Base-by-base conservation (phyloP, 2,888 invertebrate species). In the Ophioninae sp. region DNA sequence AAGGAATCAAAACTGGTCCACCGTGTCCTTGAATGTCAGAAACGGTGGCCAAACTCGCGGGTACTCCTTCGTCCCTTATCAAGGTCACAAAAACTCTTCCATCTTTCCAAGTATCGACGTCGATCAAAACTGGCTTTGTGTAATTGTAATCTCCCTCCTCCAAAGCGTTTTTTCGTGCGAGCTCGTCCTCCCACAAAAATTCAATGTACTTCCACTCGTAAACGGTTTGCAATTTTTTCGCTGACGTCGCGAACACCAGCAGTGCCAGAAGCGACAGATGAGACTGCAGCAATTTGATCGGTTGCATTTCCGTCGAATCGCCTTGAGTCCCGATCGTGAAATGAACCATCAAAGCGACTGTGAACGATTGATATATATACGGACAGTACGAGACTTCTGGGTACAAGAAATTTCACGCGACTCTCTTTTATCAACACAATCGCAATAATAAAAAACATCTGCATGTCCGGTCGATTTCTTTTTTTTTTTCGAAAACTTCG, bases 131-230 rank as follows among this genome's bases (percentile, higher is more conserved):
- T 30, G 83, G 78, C 6, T 78, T 81, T 0, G 72, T 87, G 10
- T 78, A 76, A 71, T 88, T 58, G 71, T 90, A 91, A 41, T 84
- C 64, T n/a, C 95, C 94, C 23, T 93, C 93, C 8, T 91, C 89
- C 10, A 96, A 93, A 0, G 96, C 96, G 22, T 91, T 89, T n/a
- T 94, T 91, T 44, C 95, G 93, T 30, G 94, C 94, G 8, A 92
- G 91, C 7, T 93, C 91, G 0, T 94, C 94, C 0, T 94, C 94
- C 92, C 95, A 97, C 67, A 94, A 94, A 89, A 95, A 97, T 91
- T 97, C 97, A 1, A 97, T 90, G 73, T 94, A 94, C 85, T 95
- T 95, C 97, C 97, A 97, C 84, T 95, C 94, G 90, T 96, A 96
- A 61, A 95, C 93, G 0, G 83, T 59, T 0, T 83, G 1, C 20